These are phyloP conservation scores for Hippopotamyrus pictus DNA, from an alignment of 2,797 vertebrate genomes.

Conservation along the genomic window DNA sequence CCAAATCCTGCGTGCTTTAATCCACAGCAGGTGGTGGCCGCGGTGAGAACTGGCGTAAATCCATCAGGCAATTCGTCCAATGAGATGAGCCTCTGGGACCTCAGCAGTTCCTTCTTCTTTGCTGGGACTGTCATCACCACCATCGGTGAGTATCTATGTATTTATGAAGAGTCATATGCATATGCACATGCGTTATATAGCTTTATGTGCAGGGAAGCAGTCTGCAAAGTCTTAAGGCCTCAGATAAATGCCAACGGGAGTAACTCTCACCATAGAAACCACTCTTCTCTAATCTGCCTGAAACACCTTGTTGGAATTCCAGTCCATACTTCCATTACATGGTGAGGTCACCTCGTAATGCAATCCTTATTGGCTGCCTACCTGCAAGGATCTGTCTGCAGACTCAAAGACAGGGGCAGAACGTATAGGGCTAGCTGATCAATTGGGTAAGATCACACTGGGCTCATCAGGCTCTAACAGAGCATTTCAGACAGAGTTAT, in stretches of 20 bases:
- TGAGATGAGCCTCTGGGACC: constrained; percentile 92
- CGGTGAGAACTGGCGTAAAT: constrained; percentile 89
- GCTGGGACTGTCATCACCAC: constrained; percentile 97
- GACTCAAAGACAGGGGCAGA: background rate
- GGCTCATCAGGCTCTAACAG: background rate
- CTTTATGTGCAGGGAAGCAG: background rate
- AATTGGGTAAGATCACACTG: background rate
- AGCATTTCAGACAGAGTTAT: background rate
- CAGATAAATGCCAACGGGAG: background rate
- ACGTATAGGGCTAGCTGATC: background rate
- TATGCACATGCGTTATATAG: background rate
- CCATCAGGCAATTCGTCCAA: constrained; percentile 81
- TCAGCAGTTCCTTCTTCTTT: constrained; percentile 97
- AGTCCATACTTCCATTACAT: background rate
- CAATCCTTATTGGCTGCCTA: background rate
- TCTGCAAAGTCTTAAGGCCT: background rate
- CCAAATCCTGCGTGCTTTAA: background rate
- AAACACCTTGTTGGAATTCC: background rate
- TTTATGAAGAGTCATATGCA: background rate
- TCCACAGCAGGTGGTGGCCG: constrained; percentile 85
- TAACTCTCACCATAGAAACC: background rate
- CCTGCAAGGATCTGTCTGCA: background rate
- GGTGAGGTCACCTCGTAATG: background rate
- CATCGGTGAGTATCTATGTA: constrained; percentile 69
- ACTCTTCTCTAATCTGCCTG: background rate